Percentiles rank a stretch among this genome's conserved stretches.
These are phyloP conservation scores for Tragelaphus buxtoni DNA, from an alignment of 2,113 vertebrate species.

Conservation along the genomic window DNA sequence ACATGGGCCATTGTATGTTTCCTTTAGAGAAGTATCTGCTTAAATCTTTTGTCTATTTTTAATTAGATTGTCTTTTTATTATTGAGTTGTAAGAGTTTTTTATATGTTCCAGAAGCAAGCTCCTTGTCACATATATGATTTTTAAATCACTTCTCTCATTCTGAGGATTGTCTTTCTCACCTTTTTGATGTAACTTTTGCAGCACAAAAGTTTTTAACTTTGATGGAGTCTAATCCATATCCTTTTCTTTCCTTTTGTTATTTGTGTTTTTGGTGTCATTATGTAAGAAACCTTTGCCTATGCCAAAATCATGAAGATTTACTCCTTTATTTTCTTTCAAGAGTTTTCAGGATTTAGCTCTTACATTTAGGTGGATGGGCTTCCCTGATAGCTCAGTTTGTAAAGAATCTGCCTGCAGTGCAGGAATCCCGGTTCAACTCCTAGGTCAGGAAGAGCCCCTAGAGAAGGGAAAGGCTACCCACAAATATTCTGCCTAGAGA, in stretches of 20 bases:
- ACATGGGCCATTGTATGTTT: neutral
- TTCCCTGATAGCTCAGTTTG: neutral
- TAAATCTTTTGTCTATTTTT: neutral
- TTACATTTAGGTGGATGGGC: neutral
- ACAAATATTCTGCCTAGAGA: neutral
- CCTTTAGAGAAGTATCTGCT: neutral
- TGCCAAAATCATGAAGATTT: neutral
- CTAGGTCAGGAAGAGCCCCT: neutral
- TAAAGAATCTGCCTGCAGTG: neutral
- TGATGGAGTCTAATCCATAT: neutral
- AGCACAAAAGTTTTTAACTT: neutral
- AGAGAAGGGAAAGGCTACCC: neutral
- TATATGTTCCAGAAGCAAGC: neutral
- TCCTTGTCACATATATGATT: neutral
- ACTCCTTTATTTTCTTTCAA: neutral
- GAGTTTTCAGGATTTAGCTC: neutral
- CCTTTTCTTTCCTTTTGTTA: neutral
- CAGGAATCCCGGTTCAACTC: neutral
- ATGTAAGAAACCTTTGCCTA: neutral
- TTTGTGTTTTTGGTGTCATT: neutral
- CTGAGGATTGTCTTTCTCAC: neutral
- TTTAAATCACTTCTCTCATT: neutral
- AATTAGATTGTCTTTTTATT: neutral
- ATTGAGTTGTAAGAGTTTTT: neutral
- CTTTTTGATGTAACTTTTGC: neutral